These are phyloP conservation scores for Hoplias malabaricus DNA, from an alignment of 2,113 vertebrate species.

Conservation along the genomic window DNA sequence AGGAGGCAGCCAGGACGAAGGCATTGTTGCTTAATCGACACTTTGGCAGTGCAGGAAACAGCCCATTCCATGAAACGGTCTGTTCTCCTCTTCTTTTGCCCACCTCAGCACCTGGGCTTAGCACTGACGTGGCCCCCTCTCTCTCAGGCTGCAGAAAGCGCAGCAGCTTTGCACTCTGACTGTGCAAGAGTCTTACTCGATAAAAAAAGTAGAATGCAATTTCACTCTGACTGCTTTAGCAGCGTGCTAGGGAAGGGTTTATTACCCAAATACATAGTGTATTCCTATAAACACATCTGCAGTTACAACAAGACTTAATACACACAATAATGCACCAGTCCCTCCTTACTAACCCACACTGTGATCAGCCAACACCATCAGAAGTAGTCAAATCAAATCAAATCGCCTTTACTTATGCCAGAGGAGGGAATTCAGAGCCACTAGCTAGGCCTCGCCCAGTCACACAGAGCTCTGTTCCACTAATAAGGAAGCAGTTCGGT, in stretches of 20 bases:
- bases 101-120: constrained; percentile 45
- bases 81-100: constrained; percentile 26
- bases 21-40: constrained; percentile 41
- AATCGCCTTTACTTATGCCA: too few species aligned
- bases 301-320: too few species aligned
- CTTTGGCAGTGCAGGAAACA: constrained; percentile 18
- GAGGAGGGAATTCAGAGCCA: too few species aligned
- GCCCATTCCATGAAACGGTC: constrained; percentile 1
- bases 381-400: too few species aligned
- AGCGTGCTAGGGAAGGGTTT: neutral
- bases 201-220: neutral
- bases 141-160: neutral
- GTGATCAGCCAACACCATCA: too few species aligned
- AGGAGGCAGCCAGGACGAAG: constrained; percentile 16
- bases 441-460: too few species aligned
- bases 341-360: too few species aligned
- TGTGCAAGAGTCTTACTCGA: constrained; percentile 17
- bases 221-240: neutral
- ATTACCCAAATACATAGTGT: neutral
- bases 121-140: constrained; percentile 22
- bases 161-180: constrained; percentile 17
- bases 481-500: too few species aligned
- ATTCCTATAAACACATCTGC: too few species aligned
- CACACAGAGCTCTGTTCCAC: too few species aligned
- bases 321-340: too few species aligned